These are phyloP conservation scores for Morphnarchus princeps DNA, from an alignment of 2,113 vertebrate genomes.

Conservation along the genomic window DNA sequence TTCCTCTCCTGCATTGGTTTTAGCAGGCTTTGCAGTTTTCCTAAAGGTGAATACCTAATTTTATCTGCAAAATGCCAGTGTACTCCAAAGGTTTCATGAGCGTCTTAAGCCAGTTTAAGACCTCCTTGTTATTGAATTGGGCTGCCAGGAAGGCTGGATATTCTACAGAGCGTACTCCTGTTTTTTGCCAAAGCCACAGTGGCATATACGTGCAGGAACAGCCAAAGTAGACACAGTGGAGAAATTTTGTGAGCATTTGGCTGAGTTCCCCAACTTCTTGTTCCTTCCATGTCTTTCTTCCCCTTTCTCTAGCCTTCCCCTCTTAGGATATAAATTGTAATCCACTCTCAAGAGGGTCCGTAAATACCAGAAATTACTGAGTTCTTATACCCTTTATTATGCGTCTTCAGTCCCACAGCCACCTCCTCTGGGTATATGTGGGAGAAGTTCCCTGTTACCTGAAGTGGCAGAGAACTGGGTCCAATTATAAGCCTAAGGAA, in stretches of 20 bases:
- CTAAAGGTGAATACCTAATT: not conserved
- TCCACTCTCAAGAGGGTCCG: not conserved
- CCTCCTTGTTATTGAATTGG: not conserved
- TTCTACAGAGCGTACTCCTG: not conserved
- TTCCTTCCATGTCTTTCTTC: conserved; percentile 31
- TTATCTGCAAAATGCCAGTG: not conserved
- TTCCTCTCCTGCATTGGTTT: not conserved
- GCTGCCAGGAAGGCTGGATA: conserved; percentile 4
- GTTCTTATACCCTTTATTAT: not conserved
- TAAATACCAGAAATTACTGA: not conserved
- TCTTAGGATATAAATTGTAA: not conserved
- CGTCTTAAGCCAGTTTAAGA: not conserved
- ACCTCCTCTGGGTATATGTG: not conserved
- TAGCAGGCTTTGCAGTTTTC: not conserved
- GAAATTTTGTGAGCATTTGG: conserved; percentile 39
- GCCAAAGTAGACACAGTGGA: conserved; percentile 48
- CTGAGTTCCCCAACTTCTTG: not conserved
- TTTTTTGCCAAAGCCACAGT: conserved; percentile 30
- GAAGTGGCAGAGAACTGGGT: not conserved
- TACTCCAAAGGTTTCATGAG: not conserved
- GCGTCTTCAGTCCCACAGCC: not conserved
- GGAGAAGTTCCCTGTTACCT: not conserved
- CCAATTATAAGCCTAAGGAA: not conserved
- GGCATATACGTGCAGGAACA: conserved; percentile 24
- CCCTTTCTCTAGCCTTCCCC: not conserved